Conservation (phyloP, 2,113 vertebrate genomes). For the Felis chaus region DNA sequence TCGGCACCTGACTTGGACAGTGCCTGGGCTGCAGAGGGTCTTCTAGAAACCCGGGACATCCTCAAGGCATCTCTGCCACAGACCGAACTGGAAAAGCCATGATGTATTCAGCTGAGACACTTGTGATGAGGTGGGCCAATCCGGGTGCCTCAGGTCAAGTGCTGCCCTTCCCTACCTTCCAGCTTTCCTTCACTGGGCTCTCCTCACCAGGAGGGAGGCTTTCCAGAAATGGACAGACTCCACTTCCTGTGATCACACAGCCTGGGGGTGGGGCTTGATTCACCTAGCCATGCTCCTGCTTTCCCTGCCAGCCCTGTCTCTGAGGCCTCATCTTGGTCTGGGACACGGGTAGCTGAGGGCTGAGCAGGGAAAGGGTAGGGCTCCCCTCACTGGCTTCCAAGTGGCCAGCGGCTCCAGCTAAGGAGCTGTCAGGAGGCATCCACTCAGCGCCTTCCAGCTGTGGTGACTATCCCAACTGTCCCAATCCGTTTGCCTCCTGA, state of each 20-base stretch:
- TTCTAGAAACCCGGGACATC: neutral
- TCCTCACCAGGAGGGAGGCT: neutral
- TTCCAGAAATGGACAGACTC: neutral
- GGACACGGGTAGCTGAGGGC: too few species aligned
- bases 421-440: neutral
- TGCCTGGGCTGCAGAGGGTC: too few species aligned
- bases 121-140: fast-evolving
- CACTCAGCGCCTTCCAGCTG: neutral
- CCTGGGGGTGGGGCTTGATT: neutral
- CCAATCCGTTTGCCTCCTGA: neutral
- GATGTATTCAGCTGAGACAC: neutral
- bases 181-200: neutral
- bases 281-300: too few species aligned
- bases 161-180: neutral
- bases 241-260: too few species aligned
- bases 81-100: neutral
- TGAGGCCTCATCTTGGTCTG: neutral
- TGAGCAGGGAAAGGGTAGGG: neutral
- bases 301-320: neutral
- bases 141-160: neutral
- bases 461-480: neutral
- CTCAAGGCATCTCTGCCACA: neutral
- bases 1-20: neutral
- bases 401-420: neutral
- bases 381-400: neutral